Evolutionary conservation across 2,797 vertebrate genomes (phyloP).

Genomic region (Myotis findleyi): DNA sequence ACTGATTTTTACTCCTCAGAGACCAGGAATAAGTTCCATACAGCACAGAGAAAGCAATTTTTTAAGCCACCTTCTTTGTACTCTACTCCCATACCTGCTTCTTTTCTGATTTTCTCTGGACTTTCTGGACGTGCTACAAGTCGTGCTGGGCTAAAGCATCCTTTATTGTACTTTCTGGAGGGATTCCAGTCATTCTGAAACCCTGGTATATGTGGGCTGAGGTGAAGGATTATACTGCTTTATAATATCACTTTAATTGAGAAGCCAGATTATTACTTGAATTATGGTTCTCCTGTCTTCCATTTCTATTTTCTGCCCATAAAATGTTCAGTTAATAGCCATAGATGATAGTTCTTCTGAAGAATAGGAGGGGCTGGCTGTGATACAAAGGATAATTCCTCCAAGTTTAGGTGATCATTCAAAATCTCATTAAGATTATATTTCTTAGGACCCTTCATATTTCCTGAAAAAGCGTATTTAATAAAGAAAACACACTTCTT

Average conservation of each 20-base stretch:
- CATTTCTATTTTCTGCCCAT: constrained; percentile 6
- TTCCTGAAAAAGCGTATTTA: not conserved
- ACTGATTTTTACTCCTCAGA: not conserved
- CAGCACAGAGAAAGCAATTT: not conserved
- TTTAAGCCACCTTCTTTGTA: not conserved
- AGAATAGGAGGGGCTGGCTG: constrained; percentile 32
- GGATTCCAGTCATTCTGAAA: constrained; percentile 48
- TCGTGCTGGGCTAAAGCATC: not conserved
- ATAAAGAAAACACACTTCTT: constrained; percentile 41
- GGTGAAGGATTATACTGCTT: constrained; percentile 52
- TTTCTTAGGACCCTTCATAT: not conserved
- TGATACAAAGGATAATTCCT: constrained; percentile 63
- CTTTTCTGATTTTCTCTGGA: not conserved
- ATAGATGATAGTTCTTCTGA: constrained; percentile 22
- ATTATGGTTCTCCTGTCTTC: constrained; percentile 33
- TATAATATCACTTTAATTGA: constrained; percentile 65
- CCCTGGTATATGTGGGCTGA: constrained; percentile 18
- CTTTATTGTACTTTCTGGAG: constrained; percentile 54
- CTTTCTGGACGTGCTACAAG: constrained; percentile 31
- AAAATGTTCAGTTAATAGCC: constrained; percentile 51
- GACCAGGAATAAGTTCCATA: constrained; percentile 19
- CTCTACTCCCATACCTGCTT: not conserved
- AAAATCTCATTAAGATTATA: constrained; percentile 57
- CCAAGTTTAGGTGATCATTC: constrained; percentile 56
- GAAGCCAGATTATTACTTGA: constrained; percentile 53